These are phyloP conservation scores for Tyrannus savana DNA, from an alignment of 2,113 vertebrate species.

Conservation along the genomic window DNA sequence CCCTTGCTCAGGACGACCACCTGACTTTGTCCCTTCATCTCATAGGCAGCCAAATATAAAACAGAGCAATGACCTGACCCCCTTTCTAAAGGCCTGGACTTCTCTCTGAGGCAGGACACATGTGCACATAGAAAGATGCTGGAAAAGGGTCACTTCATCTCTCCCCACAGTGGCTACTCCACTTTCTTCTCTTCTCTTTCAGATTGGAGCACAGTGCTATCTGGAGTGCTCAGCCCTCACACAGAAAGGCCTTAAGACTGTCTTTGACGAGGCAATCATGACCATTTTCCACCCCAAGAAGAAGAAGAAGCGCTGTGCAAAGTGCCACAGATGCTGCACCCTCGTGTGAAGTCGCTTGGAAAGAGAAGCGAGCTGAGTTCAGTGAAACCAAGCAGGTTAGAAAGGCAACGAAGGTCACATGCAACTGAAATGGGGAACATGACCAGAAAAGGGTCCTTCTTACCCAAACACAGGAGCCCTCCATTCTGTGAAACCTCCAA, in stretches of 20 bases:
- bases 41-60: background rate
- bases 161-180: background rate
- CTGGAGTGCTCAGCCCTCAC: conserved; percentile 89
- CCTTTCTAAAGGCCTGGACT: background rate
- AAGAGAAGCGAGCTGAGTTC: background rate
- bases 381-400: conserved; percentile 1
- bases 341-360: conserved; percentile 72
- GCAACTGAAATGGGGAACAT: conserved; percentile 29
- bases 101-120: background rate
- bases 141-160: background rate
- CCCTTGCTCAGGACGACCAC: background rate
- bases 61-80: background rate
- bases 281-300: conserved; percentile 90
- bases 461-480: background rate
- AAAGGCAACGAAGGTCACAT: background rate
- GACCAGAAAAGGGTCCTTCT: conserved; percentile 44
- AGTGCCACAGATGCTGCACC: conserved; percentile 78
- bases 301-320: conserved; percentile 75
- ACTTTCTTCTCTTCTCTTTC: conserved; percentile 1
- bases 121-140: fast-evolving
- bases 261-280: conserved; percentile 90
- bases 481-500: conserved; percentile 39
- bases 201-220: conserved; percentile 91
- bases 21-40: background rate
- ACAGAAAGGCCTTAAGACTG: conserved; percentile 88